Base-by-base conservation (phyloP, 2,797 vertebrate genomes). In the Sebastes minor region DNA sequence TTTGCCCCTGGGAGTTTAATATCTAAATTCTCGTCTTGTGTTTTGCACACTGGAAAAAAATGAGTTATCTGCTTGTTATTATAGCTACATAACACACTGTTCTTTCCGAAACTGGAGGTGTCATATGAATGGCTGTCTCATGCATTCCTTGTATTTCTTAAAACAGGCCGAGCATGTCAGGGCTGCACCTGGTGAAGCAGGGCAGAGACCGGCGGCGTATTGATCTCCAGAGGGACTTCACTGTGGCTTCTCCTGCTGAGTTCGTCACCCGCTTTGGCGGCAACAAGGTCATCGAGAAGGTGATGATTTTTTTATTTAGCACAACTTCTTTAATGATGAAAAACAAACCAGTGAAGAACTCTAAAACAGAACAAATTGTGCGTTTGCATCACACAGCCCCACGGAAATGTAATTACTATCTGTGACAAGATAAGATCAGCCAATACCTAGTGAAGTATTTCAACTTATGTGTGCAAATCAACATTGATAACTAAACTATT, bases 271-370 rank as follows among this genome's bases (percentile, higher is more conserved):
- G 99, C 27, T 99, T 99, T 65, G 98, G 98, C 74, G 99, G 99
- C 57, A 99, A 97, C 96, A 99, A 98, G 93, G 98, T 99, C 67
- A 99, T 99, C 77, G 98, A 99, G 86, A 99, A 99, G 96, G 98
- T 98, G 87, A 59, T 5, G 16, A 14, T 69, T 64, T 53, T 49
- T 23, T 9, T 38, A 18, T 33, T 68, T 11, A 8, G 46, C 28
- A 32, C 5, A 18, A 64, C 10, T 9, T 20, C 9, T 35, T 69
- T 23, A 33, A 8, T 60, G n/a, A 61, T 49, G 8, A 57, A 60
- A 60, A 60, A 46, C 6, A 62, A 53, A 60, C 7, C 18, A 38
- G 18, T 28, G 9, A 65, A 38, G 5, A 42, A 52, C 8, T 69
- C 6, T 32, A 23, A 33, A 77, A 32, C 22, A 5, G 28, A 49